Evolutionary conservation across 2,797 vertebrate genomes (phyloP).

Genomic region (Linurgus olivaceus): DNA sequence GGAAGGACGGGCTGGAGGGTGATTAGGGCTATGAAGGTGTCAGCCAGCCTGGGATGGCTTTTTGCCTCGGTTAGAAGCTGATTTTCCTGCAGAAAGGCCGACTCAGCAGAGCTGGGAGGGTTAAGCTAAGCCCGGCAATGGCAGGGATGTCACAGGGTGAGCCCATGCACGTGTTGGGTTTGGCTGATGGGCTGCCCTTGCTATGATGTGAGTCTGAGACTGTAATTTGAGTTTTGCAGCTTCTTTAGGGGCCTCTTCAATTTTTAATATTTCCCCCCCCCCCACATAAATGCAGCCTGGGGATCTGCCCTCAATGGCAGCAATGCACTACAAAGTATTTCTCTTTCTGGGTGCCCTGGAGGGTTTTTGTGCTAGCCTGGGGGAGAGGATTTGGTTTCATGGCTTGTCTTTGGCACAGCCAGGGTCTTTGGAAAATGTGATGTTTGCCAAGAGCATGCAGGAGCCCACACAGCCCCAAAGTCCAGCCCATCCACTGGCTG

Average conservation of each 20-base stretch:
- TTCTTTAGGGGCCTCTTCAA: not conserved
- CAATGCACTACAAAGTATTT: not conserved
- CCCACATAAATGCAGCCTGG: not conserved
- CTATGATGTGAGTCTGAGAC: not conserved
- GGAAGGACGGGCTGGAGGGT: rapidly evolving
- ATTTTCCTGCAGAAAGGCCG: not conserved
- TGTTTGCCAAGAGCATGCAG: not conserved
- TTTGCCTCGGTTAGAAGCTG: not conserved
- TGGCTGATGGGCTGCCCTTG: not conserved
- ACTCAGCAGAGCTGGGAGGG: not conserved
- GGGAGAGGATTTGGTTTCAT: not conserved
- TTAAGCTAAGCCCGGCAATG: not conserved
- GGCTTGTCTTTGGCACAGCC: not conserved
- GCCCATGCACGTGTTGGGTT: not conserved
- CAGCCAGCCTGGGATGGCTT: not conserved
- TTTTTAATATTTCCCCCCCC: rapidly evolving
- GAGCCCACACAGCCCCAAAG: rapidly evolving
- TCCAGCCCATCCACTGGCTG: not conserved
- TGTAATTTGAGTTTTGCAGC: not conserved
- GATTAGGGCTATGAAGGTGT: not conserved
- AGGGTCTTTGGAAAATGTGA: not conserved
- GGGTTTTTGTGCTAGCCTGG: not conserved
- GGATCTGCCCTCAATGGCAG: not conserved
- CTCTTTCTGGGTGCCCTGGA: not conserved
- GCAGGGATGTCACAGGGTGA: rapidly evolving